phyloP scores from a whole-genome alignment of 2,797 vertebrate genomes.

The Phoeniculus purpureus region DNA sequence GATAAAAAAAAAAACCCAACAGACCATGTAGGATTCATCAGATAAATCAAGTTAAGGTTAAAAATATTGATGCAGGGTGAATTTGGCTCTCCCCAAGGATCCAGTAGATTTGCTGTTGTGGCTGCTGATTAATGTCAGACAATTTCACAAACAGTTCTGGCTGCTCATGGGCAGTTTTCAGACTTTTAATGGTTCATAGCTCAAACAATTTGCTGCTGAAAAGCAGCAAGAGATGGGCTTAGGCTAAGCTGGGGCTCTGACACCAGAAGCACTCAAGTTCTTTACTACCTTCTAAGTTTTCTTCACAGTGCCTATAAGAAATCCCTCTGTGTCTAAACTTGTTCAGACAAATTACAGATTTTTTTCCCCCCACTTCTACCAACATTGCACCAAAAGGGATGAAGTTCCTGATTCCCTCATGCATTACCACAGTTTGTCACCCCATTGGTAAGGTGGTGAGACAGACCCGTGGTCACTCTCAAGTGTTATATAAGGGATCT shows the following conservation, averaged over 20 bases:
- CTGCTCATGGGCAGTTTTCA: neutral
- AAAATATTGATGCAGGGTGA: neutral
- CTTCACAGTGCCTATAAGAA: neutral
- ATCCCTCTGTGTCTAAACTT: neutral
- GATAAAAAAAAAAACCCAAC: rapidly evolving
- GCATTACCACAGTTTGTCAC: neutral
- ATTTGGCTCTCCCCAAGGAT: neutral
- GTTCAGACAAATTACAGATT: rapidly evolving
- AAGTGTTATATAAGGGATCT: neutral
- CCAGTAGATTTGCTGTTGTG: neutral
- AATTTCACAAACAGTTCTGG: neutral
- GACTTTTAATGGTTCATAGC: neutral
- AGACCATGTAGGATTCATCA: neutral
- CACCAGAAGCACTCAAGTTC: neutral
- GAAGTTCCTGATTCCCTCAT: neutral
- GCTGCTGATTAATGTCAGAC: neutral
- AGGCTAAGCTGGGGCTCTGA: neutral
- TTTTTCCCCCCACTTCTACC: neutral
- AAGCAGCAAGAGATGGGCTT: neutral
- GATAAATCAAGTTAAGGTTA: neutral
- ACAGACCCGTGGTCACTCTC: neutral
- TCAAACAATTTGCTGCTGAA: neutral
- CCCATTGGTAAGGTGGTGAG: neutral
- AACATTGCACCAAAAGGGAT: neutral
- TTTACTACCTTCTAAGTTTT: neutral